These are phyloP conservation scores for Spondyliosoma cantharus DNA, from an alignment of 2,797 vertebrate genomes.

Conservation along the genomic window DNA sequence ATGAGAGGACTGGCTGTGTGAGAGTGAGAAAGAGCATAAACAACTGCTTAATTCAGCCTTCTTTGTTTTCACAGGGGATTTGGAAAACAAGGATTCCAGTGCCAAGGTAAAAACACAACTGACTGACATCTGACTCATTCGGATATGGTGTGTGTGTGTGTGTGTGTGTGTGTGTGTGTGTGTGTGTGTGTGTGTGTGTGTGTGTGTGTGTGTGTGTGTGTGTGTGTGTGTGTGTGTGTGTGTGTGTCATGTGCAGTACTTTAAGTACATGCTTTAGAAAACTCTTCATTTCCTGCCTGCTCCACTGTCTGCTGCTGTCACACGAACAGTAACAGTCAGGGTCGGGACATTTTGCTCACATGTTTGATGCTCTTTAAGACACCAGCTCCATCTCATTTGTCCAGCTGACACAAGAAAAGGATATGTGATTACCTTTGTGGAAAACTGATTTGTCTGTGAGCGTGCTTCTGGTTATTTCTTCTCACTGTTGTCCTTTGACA, in stretches of 20 bases:
- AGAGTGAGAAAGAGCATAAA: constrained; percentile 5
- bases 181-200: constrained; percentile 7
- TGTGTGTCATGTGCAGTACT: background rate
- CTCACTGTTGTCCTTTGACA: background rate
- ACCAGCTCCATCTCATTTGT: background rate
- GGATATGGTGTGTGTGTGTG: constrained; percentile 19
- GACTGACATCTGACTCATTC: constrained; percentile 27
- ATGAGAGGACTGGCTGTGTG: constrained; percentile 23
- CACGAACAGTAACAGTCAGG: background rate
- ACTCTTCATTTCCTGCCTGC: background rate
- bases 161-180: constrained; percentile 16
- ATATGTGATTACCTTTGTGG: background rate
- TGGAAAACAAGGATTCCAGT: constrained; percentile 99
- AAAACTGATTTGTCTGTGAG: background rate
- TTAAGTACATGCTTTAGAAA: background rate
- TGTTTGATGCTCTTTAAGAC: background rate
- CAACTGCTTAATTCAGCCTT: constrained; percentile 48
- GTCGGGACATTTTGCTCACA: background rate
- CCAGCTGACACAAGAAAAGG: background rate
- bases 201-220: constrained; percentile 24
- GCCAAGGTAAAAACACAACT: constrained; percentile 91
- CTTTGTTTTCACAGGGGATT: constrained; percentile 91
- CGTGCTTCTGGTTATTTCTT: background rate
- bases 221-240: constrained; percentile 16
- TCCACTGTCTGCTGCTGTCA: background rate